Conservation (phyloP, 2,113 vertebrate genomes). For the Pterocles orientalis region DNA sequence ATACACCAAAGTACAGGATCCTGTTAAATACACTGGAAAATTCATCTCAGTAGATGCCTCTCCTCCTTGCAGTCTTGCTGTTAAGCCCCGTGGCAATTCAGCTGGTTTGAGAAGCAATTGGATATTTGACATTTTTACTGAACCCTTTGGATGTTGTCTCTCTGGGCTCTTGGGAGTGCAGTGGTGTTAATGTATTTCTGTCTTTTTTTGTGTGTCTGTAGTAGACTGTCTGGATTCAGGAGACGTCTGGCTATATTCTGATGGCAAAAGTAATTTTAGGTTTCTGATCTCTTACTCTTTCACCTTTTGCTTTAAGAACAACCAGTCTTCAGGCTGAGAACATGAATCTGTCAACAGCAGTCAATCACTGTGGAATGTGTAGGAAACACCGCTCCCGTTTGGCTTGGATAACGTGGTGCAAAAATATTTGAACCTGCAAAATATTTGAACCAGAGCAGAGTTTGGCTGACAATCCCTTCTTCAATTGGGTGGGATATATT, state of each 20-base stretch:
- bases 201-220: neutral
- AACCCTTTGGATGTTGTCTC: neutral
- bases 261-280: neutral
- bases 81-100: neutral
- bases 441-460: neutral
- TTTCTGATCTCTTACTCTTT: neutral
- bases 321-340: neutral
- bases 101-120: neutral
- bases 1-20: neutral
- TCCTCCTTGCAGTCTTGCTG: neutral
- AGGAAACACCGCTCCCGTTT: neutral
- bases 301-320: neutral
- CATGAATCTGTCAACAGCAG: neutral
- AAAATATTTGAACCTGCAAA: neutral
- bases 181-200: neutral
- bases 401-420: rapidly evolving
- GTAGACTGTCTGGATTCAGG: neutral
- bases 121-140: neutral
- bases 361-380: neutral
- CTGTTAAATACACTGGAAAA: neutral
- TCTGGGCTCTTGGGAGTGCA: neutral
- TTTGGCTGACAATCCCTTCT: neutral
- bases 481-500: neutral
- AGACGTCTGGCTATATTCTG: neutral
- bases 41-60: neutral